Base-by-base conservation (phyloP, 2,797 vertebrate genomes). In the Melanotaenia maccullochi region DNA sequence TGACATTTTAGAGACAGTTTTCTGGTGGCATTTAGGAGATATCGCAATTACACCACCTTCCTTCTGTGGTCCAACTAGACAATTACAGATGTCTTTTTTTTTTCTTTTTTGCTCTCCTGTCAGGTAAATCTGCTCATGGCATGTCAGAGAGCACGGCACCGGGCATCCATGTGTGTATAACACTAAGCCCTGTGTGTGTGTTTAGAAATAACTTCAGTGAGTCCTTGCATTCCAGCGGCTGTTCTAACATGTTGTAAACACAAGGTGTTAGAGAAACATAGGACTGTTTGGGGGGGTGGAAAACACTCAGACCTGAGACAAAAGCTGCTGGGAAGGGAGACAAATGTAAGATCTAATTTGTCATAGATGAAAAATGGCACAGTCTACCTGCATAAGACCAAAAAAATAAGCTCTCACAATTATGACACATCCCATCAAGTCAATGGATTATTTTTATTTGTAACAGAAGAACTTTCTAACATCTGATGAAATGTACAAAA, bases 211-310 rank as follows among this genome's bases (percentile, higher is more conserved):
- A 87, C 87, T 85, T 79, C 76, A 68, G 72, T 78, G 88, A 90
- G 94, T 94, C 94, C 90, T 90, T 87, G 90, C 97, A 98, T 97
- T 97, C 97, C 97, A 96, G 92, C 94, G 92, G 95, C 95, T 97
- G 97, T 96, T 95, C 94, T 91, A 94, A 97, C 97, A 97, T 95
- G 97, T 95, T 96, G 91, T 93, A 93, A 94, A 93, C 88, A 92
- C 90, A 91, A 93, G 88, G 88, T 92, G 91, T 91, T 88, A 85
- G 86, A 83, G 84, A 91, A 89, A 91, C 84, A 89, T 69, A 74
- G 78, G 73, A 76, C 74, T 79, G 78, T 74, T 77, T n/a, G 77
- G 73, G 82, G 83, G 59, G 82, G 85, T 83, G 76, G 78, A 84
- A 87, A 82, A 81, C 75, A 79, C 74, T 79, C 73, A 80, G 87